Base-by-base conservation (phyloP, 64 coral and sea anemone genomes). In the Catalaphyllia jardinei region DNA sequence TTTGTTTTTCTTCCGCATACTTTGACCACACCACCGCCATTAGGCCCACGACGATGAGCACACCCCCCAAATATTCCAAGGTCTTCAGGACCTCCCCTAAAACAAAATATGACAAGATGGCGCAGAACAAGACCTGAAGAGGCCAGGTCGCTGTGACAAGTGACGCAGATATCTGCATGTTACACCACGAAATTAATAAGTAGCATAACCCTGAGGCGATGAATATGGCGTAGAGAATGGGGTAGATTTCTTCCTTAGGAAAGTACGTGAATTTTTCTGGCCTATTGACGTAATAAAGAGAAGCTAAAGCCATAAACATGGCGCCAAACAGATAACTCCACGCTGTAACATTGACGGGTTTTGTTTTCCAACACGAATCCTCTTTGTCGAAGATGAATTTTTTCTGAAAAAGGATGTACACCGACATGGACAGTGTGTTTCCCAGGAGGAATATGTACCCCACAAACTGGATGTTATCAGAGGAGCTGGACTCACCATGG, bases 91-190 rank as follows among this genome's bases (percentile, higher is more conserved):
- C 52, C 52, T 96, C 94, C 57, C 78, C 94, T 72, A 96, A 72
- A 54, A 96, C 69, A 25, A 96, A 79, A 59, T 96, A 96, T 3
- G 94, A 71, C 63, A 96, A 78, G 27, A 96, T 24, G 19, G 87
- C 94, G 86, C 94, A 96, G 75, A 96, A 96, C 30, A 96, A 31
- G 0, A 96, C 94, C 74, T 96, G 94, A 12, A 96, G 52, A 49
- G 94, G 94, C 90, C 94, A 96, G 31, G 94, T 96, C 0, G 94
- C 94, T 80, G 94, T 96, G n/a, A 96, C 94, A 29, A 93, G 31
- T 4, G 90, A 92, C 10, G 94, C 90, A 35, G 87, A 96, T 31
- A 96, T 89, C 65, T 96, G 90, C 94, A 96, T 96, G 61, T 96
- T 96, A 33, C 94, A 93, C 94, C 94, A 96, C 18, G 94, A 89